Conservation (phyloP, 2,113 vertebrate species). For the Peromyscus californicus region DNA sequence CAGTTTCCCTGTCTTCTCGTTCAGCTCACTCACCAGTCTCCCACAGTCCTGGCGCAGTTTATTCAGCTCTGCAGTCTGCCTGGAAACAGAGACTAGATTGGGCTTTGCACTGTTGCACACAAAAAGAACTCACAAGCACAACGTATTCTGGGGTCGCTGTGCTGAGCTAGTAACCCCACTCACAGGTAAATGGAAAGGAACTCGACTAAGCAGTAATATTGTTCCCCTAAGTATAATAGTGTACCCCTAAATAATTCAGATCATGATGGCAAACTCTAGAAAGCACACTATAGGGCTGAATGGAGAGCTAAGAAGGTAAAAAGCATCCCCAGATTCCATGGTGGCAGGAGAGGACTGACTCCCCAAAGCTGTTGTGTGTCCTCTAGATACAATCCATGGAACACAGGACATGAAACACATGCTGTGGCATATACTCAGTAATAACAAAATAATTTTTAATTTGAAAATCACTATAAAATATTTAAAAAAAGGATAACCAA, state of each 20-base stretch:
- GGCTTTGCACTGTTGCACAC: conserved; percentile 18
- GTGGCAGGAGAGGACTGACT: background rate
- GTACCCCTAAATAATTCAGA: conserved; percentile 23
- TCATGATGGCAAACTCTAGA: conserved; percentile 54
- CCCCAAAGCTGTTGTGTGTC: background rate
- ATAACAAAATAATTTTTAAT: background rate
- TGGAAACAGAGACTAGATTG: conserved; percentile 83
- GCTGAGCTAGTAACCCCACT: conserved; percentile 19
- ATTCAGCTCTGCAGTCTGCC: conserved; percentile 96
- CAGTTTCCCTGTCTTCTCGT: conserved; percentile 93
- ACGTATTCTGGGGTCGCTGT: background rate
- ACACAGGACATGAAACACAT: background rate
- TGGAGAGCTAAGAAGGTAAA: background rate
- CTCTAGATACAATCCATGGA: no score
- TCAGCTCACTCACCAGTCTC: conserved; percentile 94
- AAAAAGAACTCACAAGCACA: conserved; percentile 28
- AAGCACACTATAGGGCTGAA: background rate
- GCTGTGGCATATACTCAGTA: background rate
- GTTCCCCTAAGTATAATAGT: background rate
- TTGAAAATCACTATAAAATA: conserved; percentile 35
- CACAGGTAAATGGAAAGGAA: conserved; percentile 12
- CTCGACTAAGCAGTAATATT: background rate
- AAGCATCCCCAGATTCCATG: background rate
- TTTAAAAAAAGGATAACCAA: background rate
- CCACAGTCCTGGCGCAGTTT: conserved; percentile 95